phyloP scores from a whole-genome alignment of 2,113 vertebrate species.

The Myotis lucifugus region DNA sequence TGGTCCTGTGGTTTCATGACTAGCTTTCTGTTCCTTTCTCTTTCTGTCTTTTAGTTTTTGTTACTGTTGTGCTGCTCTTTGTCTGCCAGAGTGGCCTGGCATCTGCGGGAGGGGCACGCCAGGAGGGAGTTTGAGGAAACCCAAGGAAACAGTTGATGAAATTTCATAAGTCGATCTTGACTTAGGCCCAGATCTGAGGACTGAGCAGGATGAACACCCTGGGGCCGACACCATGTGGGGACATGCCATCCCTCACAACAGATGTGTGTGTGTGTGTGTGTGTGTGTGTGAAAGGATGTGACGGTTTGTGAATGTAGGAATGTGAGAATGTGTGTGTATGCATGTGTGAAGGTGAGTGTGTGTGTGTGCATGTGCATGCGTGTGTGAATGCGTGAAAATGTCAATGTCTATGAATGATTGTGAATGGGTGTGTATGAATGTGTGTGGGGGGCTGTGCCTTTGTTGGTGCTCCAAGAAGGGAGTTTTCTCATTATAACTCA shows the following conservation, averaged over 20 bases:
- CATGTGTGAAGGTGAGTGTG: background rate
- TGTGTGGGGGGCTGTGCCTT: background rate
- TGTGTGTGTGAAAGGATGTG: no score
- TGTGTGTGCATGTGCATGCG: background rate
- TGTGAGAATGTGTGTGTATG: no score
- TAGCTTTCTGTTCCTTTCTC: background rate
- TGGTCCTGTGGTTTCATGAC: background rate
- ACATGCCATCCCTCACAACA: background rate
- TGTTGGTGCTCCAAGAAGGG: background rate
- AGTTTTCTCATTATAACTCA: no score
- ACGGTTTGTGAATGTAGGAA: background rate
- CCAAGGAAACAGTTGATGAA: background rate
- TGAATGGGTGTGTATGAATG: background rate
- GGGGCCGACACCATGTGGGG: background rate
- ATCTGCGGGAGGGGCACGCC: background rate
- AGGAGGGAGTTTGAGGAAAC: background rate
- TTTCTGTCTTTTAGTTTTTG: background rate
- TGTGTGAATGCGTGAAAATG: background rate
- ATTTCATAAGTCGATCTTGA: background rate
- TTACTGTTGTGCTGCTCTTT: background rate
- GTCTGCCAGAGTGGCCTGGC: background rate
- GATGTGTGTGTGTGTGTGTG: no score
- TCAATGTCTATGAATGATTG: background rate
- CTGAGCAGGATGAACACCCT: background rate
- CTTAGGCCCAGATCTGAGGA: background rate